Evolutionary conservation across 2,888 invertebrate genomes (phyloP), one percentile per base, ranked within the genome.

Genomic region (Euzetes globulus): DNA sequence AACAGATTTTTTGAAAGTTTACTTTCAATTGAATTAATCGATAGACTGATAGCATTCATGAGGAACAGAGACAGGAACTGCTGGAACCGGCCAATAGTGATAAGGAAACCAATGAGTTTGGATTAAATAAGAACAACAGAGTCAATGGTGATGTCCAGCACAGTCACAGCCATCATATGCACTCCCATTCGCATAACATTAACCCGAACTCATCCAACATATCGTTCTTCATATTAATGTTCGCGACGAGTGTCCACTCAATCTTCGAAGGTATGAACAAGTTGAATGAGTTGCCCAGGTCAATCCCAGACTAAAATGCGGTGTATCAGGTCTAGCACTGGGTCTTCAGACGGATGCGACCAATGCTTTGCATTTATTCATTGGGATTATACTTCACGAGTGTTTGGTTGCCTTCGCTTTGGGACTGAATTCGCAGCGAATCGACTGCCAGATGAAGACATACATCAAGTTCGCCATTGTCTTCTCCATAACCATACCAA

Each of bases 351-450:
- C 78, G n/a, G 79, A 80, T 37, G 72, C 77, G 2, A 76, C 77
- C 17, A 79, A 79, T 73, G 79, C 80, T 4, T 72, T 81, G 17
- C 80, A 80, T 73, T 77, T 82, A 19, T 81, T 81, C 75, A 77
- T 81, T n/a, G 82, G 81, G 0, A 81, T 82, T 68, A 73, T 81
- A 19, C 72, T 82, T 9, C 82, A 82, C 76, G 82, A 82, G 77
- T 78, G 78, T 11, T 75, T 82, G 37, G 80, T 81, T 3, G 79
- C 81, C 6, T 77, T 81, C 37, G 81, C 82, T 9, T 76, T 82
- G 22, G 82, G 82, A 2, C 78, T 82, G n/a, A 82, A 79, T 73
- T 78, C 82, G 13, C 79, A 80, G 7, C 77, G 79, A 71, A 77
- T 79, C 33, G 77, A 78, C 25, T 71, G 79, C 5, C 29, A 76